Base-by-base conservation (phyloP, 2,113 vertebrate genomes). In the Gopherus evgoodei region DNA sequence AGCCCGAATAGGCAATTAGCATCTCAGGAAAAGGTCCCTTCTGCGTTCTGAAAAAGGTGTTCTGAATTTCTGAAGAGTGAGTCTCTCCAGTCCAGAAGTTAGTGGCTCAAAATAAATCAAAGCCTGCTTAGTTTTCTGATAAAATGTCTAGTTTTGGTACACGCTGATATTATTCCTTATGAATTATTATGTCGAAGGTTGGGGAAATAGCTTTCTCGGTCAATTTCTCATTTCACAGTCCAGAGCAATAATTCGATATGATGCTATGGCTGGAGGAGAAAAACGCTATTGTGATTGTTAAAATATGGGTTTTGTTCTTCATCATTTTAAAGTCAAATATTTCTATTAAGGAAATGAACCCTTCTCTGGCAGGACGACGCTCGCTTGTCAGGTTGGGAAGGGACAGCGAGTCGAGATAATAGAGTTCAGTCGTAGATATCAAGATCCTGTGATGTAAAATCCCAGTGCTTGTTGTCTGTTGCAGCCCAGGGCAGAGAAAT, bases 41-140 rank as follows among this genome's bases (percentile, higher is more conserved):
- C 2, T 1, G 19, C 49, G 5, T 0, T 2, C 1, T 2, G 7
- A 4, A 0, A 42, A 50, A 4, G 6, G 2, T 50, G n/a, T 11
- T 7, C 22, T 0, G 69, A 22, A 11, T 42, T 42, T 24, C 38
- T 25, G 19, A 75, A 42, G 38, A 24, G 17, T 3, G 69, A 8
- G 24, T 42, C 2, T 42, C 2, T 42, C 11, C 69, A 21, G 19
- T 12, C 7, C 38, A 22, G 14, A 4, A 11, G 11, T 2, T 50
- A 11, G 2, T 16, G 57, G 2, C 5, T 53, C n/a, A 22, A 53
- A 47, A 9, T 22, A 3, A 52, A 57, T 54, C 13, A 3, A 85
- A 91, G 78, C 27, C 1, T 0, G 2, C 1, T 5, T 17, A 7
- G 53, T 13, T 16, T 4, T 4, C 1, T 2, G 11, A 2, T 6